A percentile compares a stretch with the other conserved stretches of the same genome.
phyloP scores from a whole-genome alignment of 2,113 vertebrate species.

The Sisor rabdophorus region DNA sequence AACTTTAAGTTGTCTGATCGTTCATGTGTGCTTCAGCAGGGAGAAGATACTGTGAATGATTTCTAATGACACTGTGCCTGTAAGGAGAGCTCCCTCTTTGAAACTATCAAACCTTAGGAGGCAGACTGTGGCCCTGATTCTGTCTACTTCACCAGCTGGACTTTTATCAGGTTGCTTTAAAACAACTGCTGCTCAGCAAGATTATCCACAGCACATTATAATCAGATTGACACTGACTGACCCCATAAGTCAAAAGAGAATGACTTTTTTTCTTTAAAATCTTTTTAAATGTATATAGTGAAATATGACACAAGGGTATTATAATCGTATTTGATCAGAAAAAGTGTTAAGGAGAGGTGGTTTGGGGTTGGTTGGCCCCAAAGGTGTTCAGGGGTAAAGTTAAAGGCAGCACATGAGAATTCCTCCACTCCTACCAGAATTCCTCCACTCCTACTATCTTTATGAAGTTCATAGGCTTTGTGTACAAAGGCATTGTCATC shows the following conservation, averaged over 20 bases:
- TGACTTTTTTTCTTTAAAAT: neutral
- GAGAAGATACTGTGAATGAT: slow-evolving; percentile 41
- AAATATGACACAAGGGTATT: too few species aligned
- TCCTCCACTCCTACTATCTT: too few species aligned
- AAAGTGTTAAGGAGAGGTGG: too few species aligned
- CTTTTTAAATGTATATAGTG: too few species aligned
- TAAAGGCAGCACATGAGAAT: too few species aligned
- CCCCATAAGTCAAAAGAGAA: neutral
- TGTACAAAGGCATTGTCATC: too few species aligned
- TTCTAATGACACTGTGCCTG: slow-evolving; percentile 40
- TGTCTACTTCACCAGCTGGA: slow-evolving; percentile 43
- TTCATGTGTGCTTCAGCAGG: slow-evolving; percentile 12
- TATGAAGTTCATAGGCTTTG: too few species aligned
- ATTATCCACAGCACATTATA: neutral
- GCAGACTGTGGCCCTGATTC: slow-evolving; percentile 25
- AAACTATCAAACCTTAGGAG: slow-evolving; percentile 13
- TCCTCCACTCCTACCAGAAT: too few species aligned
- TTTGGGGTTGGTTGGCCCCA: too few species aligned
- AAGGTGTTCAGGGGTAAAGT: too few species aligned
- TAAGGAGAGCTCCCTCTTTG: neutral
- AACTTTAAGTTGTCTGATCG: slow-evolving; percentile 10
- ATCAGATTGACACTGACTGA: neutral
- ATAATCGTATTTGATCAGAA: too few species aligned
- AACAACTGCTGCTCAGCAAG: slow-evolving; percentile 31
- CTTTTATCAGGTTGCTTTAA: slow-evolving; percentile 28